Evolutionary conservation across 2,113 vertebrate genomes (phyloP), one percentile per base, ranked within the genome.

Genomic region (Neogale vison): DNA sequence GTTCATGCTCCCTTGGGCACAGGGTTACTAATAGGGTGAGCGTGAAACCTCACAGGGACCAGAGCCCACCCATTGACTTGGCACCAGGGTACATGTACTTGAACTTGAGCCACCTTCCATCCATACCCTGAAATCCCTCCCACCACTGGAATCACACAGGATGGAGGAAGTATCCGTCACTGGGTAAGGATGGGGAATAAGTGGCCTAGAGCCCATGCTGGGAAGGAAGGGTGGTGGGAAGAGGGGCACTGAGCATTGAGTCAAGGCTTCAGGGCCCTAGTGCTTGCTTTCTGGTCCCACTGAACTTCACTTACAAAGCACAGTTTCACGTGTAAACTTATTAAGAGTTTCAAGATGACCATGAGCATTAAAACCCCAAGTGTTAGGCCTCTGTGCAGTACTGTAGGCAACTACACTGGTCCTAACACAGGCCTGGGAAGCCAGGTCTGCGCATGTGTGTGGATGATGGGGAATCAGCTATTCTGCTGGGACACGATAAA

Each of bases 91-190:
- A 31, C 20, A 23, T 9, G 10, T 13, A 47, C 36, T 34, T 82
- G 47, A 67, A 23, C 55, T 7, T 18, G 10, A 52, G 4, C 17
- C 6, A 77, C 34, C 1, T 57, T 20, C 42, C 36, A 24, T 2
- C 34, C 7, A 7, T 34, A 50, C 10, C 26, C 4, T 47, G 10
- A 42, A 2, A 2, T 12, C 34, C 29, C 14, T 31, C 13, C 1
- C 12, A 2, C 21, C 34, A 24, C 47, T 2, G 0, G 74, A 85
- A 21, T 26, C 29, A 3, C 50, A 10, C 24, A 50, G 67, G 36
- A 45, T 23, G 6, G 63, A 45, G 84, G 55, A 45, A 72, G 72
- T 36, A 23, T 61, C 0, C 1, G 42, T 61, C 11, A 34, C 39
- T n/a, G 52, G 45, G 20, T 20, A 26, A 31, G 67, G 7, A 34